phyloP scores from a whole-genome alignment of 2,888 invertebrate species.

The Watsonalla binaria region DNA sequence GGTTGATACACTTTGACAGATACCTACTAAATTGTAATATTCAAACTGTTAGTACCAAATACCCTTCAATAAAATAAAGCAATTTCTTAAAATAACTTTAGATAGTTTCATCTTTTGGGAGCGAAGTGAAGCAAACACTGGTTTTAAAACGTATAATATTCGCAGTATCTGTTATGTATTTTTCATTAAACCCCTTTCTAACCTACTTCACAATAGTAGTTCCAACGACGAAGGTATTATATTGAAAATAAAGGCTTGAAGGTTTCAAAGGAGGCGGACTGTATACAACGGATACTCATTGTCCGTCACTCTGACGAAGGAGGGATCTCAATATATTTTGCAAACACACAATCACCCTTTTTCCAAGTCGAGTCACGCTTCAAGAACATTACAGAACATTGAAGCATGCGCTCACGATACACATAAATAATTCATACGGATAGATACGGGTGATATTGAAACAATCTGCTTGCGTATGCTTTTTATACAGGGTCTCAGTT shows the following conservation, averaged over 20 bases:
- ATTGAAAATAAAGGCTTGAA: neutral
- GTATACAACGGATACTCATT: conserved; percentile 11
- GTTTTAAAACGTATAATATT: no score
- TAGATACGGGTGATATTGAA: conserved; percentile 48
- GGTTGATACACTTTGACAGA: no score
- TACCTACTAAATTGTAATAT: no score
- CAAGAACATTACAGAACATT: conserved; percentile 26
- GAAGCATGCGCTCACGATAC: conserved; percentile 37
- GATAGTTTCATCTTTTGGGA: no score
- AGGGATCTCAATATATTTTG: conserved; percentile 22
- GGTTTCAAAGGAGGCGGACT: neutral
- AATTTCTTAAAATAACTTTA: no score
- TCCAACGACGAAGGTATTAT: neutral
- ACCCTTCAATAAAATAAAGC: no score
- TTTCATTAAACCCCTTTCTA: neutral
- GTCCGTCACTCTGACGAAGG: conserved; percentile 22
- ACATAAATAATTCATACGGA: conserved; percentile 63
- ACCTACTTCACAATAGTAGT: neutral
- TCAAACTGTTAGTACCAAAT: no score
- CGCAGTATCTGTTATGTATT: no score
- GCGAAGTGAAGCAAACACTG: no score
- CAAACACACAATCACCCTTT: conserved; percentile 13
- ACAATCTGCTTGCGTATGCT: conserved; percentile 50
- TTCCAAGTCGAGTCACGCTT: conserved; percentile 48
- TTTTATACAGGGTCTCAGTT: conserved; percentile 38